Percentiles rank a stretch among this genome's conserved stretches.
These are phyloP conservation scores for Pseudeuparius sepicola DNA, from an alignment of 2,888 invertebrate genomes.

Conservation along the genomic window DNA sequence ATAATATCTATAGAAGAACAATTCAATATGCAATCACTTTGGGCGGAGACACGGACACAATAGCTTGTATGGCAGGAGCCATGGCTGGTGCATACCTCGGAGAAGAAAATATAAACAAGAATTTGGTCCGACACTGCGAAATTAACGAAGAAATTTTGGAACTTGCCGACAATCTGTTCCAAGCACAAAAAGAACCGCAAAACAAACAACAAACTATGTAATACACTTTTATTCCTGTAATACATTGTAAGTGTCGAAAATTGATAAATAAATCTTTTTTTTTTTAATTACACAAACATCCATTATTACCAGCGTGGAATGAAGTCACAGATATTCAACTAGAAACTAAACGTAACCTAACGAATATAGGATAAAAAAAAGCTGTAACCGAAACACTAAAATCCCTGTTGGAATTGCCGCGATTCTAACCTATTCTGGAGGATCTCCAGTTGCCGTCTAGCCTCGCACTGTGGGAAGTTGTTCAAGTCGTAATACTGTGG, in stretches of 20 bases:
- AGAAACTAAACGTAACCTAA: too few species aligned
- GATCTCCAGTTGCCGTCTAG: conserved; percentile 82
- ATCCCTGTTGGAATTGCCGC: conserved; percentile 80
- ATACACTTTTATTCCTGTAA: too few species aligned
- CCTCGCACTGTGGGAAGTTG: conserved; percentile 97
- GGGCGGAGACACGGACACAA: conserved; percentile 71
- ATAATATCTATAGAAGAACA: conserved; percentile 51
- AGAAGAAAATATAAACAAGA: conserved; percentile 41
- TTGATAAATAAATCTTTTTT: too few species aligned
- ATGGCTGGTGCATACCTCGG: conserved; percentile 61
- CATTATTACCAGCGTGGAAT: too few species aligned
- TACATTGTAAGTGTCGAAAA: too few species aligned
- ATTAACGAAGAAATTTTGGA: conserved; percentile 41
- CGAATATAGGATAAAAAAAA: too few species aligned
- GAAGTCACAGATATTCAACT: too few species aligned
- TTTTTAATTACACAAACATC: too few species aligned
- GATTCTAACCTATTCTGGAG: conserved; percentile 80
- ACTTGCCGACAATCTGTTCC: conserved; percentile 44
- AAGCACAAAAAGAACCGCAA: too few species aligned
- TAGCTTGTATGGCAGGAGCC: conserved; percentile 64
- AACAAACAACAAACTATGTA: too few species aligned
- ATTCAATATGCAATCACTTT: conserved; percentile 60
- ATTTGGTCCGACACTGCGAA: conserved; percentile 52
- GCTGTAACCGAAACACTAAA: conserved; percentile 55
- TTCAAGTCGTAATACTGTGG: conserved; percentile 97